A percentile compares a stretch with the other conserved stretches of the same genome.
Evolutionary conservation across 2,888 invertebrate genomes (phyloP).

Genomic region (Oligia latruncula): DNA sequence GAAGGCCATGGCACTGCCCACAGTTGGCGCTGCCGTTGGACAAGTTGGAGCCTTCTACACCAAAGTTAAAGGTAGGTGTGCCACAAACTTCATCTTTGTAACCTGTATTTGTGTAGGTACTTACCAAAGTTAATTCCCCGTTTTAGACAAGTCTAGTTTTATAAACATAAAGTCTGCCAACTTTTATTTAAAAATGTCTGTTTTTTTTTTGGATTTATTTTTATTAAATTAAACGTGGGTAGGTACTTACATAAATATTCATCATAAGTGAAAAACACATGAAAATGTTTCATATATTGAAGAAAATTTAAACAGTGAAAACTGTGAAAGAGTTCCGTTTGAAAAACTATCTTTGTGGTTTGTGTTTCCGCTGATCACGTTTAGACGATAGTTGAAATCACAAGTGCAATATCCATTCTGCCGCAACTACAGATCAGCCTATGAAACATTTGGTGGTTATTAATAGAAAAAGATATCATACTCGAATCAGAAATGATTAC

Average conservation of each 20-base stretch:
- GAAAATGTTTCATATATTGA: background rate
- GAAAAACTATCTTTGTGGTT: background rate
- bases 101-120: background rate
- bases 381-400: background rate
- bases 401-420: background rate
- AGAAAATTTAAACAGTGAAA: background rate
- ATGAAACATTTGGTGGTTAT: background rate
- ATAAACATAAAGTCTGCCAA: background rate
- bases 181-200: background rate
- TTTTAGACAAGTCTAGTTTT: background rate
- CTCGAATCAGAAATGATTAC: background rate
- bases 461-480: background rate
- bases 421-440: background rate
- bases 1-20: constrained; percentile 89
- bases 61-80: constrained; percentile 85
- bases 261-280: background rate
- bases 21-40: constrained; percentile 89
- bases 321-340: background rate
- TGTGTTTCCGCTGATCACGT: background rate
- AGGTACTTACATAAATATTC: background rate
- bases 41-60: constrained; percentile 90
- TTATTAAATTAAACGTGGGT: background rate
- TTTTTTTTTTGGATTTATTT: background rate
- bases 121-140: background rate
- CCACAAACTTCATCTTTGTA: background rate